phyloP scores from a whole-genome alignment of 2,888 invertebrate genomes.

The Galeopsomyia nigrocyanea region DNA sequence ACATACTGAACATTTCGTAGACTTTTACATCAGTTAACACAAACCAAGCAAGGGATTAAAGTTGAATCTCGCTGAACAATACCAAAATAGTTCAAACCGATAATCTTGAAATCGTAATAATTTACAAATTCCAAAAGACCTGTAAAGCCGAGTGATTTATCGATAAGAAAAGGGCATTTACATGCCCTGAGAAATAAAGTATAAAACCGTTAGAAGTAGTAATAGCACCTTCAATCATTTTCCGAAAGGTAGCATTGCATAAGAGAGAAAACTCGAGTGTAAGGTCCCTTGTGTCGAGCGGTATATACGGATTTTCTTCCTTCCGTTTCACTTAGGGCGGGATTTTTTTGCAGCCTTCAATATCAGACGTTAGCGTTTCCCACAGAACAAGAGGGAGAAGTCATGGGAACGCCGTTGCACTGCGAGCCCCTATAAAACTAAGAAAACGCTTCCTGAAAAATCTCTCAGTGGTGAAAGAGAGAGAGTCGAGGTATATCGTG shows the following conservation, averaged over 20 bases:
- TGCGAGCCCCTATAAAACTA: conserved; percentile 38
- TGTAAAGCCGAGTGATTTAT: too few relatives aligned
- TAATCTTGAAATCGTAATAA: too few relatives aligned
- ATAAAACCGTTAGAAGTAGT: too few relatives aligned
- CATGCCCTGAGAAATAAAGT: too few relatives aligned
- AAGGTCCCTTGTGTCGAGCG: too few relatives aligned
- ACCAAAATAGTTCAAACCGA: too few relatives aligned
- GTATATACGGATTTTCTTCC: conserved; percentile 29
- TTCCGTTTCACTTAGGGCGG: conserved; percentile 35
- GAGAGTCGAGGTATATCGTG: conserved; percentile 17
- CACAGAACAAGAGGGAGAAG: conserved; percentile 56
- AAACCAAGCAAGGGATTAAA: too few relatives aligned
- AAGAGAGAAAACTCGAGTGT: conserved; percentile 33
- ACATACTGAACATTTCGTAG: too few relatives aligned
- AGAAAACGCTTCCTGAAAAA: conserved; percentile 49
- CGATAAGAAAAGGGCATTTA: too few relatives aligned
- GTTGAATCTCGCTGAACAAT: too few relatives aligned
- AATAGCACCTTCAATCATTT: conserved; percentile 25
- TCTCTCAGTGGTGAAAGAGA: conserved; percentile 43
- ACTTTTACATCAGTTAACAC: too few relatives aligned
- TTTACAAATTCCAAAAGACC: too few relatives aligned
- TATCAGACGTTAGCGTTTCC: conserved; percentile 67
- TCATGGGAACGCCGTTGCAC: conserved; percentile 43
- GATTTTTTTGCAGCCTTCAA: conserved; percentile 63
- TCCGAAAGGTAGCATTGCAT: conserved; percentile 4